Conservation (phyloP, 2,888 invertebrate species). For the Melanostoma scalare region DNA sequence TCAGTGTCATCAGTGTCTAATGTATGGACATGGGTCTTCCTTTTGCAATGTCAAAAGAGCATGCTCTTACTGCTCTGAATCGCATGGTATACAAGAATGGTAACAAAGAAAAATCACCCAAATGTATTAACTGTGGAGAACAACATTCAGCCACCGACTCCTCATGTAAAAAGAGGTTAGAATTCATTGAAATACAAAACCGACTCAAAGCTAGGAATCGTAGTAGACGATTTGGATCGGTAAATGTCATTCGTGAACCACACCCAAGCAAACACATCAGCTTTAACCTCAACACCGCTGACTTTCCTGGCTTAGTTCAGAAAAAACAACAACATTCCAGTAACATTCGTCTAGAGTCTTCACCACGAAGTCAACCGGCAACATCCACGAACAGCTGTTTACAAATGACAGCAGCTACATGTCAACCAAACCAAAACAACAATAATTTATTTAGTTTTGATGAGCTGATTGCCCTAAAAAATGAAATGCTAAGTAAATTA, state of each 20-base stretch:
- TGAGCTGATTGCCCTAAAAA: too few relatives aligned
- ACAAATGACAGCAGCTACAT: neutral
- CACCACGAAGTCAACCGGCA: neutral
- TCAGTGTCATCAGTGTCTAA: too few relatives aligned
- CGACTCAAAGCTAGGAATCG: constrained; percentile 3
- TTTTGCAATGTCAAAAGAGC: constrained; percentile 15
- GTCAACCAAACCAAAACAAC: neutral
- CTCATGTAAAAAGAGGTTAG: constrained; percentile 10
- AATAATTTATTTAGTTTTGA: constrained; percentile 2
- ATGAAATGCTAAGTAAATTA: constrained; percentile 2
- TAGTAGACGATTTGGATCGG: neutral
- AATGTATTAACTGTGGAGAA: too few relatives aligned
- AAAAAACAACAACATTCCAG: neutral
- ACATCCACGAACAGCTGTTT: neutral
- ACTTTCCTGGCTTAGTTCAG: constrained; percentile 2
- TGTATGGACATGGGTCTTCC: neutral
- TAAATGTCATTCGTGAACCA: neutral
- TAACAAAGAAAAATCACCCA: too few relatives aligned
- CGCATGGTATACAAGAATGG: neutral
- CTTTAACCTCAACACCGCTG: neutral
- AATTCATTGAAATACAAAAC: constrained; percentile 11
- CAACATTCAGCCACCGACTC: too few relatives aligned
- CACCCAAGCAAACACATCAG: constrained; percentile 1
- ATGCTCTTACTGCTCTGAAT: constrained; percentile 3
- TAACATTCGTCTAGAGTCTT: neutral